phyloP scores from a whole-genome alignment of 2,113 vertebrate species.

The Cyprinodon brontotheroides region DNA sequence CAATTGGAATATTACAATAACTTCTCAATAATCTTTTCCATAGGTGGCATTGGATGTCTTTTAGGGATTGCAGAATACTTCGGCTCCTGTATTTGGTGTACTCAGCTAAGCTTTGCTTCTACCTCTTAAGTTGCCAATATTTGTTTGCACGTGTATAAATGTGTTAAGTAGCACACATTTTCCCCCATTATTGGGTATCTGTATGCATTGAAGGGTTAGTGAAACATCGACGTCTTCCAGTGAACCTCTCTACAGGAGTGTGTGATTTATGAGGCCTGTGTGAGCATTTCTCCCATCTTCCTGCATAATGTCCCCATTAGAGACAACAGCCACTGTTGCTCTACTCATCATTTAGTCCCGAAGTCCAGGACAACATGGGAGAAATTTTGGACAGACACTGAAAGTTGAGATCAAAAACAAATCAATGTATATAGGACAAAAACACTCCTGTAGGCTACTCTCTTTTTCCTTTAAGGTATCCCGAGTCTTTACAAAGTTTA shows the following conservation, averaged over 20 bases:
- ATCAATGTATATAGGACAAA: constrained; percentile 10
- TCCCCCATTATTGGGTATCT: constrained; percentile 15
- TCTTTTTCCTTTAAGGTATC: background rate
- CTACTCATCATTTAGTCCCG: constrained; percentile 69
- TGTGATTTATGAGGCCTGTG: constrained; percentile 69
- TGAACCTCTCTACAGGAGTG: constrained; percentile 59
- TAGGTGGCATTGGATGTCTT: too few relatives aligned
- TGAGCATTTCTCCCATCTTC: constrained; percentile 62
- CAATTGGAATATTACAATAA: too few relatives aligned
- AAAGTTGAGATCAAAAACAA: constrained; percentile 24
- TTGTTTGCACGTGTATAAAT: constrained; percentile 40
- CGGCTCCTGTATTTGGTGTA: background rate
- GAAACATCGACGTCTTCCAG: constrained; percentile 57
- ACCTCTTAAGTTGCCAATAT: constrained; percentile 24
- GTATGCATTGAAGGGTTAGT: constrained; percentile 56
- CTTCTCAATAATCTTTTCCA: too few relatives aligned
- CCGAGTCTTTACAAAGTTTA: constrained; percentile 20
- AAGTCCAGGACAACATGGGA: constrained; percentile 59
- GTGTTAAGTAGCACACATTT: constrained; percentile 1
- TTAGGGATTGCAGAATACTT: too few relatives aligned
- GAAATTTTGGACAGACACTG: constrained; percentile 14
- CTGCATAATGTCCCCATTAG: constrained; percentile 78
- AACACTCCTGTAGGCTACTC: background rate
- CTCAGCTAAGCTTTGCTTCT: constrained; percentile 28
- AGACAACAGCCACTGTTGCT: constrained; percentile 67